These are phyloP conservation scores for Illadopsis cleaveri DNA, from an alignment of 2,113 vertebrate genomes.

Conservation along the genomic window DNA sequence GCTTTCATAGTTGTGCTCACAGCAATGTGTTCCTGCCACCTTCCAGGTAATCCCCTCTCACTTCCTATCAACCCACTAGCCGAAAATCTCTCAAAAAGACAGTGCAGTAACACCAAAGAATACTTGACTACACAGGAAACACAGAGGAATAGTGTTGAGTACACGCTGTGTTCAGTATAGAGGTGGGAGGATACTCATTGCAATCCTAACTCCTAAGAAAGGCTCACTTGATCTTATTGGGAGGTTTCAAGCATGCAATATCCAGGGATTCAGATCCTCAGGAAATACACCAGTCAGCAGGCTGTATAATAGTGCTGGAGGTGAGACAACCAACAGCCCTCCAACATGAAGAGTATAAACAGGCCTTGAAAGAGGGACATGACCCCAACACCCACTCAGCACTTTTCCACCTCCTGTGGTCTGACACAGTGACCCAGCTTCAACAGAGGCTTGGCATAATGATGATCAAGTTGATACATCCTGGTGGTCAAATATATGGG, in stretches of 20 bases:
- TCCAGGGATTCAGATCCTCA: background rate
- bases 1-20: background rate
- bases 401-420: background rate
- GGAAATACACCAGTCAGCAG: background rate
- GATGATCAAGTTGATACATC: background rate
- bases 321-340: background rate
- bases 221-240: background rate
- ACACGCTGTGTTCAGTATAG: background rate
- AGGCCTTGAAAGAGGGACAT: background rate
- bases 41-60: background rate
- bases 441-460: background rate
- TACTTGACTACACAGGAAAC: background rate
- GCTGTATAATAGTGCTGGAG: background rate
- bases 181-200: background rate
- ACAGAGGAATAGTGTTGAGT: background rate
- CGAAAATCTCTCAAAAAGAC: background rate
- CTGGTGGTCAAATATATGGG: background rate
- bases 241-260: background rate
- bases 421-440: background rate
- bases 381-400: background rate
- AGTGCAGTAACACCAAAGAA: background rate
- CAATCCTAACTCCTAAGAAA: background rate
- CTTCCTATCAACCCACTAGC: background rate
- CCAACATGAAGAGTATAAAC: background rate
- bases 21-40: background rate